phyloP scores from a whole-genome alignment of 2,888 invertebrate species.

The Perithous albicinctus region DNA sequence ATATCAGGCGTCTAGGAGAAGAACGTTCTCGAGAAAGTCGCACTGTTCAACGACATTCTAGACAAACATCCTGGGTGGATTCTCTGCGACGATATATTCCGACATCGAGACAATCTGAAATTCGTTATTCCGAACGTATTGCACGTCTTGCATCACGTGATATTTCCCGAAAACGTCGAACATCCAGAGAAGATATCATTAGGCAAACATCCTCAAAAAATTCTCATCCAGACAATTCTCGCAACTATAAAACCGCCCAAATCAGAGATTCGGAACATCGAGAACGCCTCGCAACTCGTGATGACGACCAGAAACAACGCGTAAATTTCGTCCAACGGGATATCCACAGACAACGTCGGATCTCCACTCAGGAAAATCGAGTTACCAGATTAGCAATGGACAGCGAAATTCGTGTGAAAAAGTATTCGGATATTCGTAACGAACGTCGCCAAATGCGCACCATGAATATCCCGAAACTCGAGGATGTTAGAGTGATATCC shows the following conservation, averaged over 20 bases:
- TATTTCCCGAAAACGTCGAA: constrained; percentile 48
- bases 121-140: constrained; percentile 13
- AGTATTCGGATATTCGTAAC: constrained; percentile 19
- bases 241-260: not conserved
- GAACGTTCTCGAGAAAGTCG: not conserved
- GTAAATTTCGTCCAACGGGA: constrained; percentile 42
- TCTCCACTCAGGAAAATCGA: constrained; percentile 3
- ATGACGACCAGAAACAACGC: constrained; percentile 53
- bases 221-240: constrained; percentile 5
- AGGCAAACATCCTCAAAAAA: not conserved
- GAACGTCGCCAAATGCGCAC: not conserved
- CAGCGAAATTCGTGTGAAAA: too few relatives aligned
- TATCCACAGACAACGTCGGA: not conserved
- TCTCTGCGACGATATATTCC: constrained; percentile 45
- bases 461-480: constrained; percentile 32
- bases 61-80: constrained; percentile 34
- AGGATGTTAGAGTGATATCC: constrained; percentile 4
- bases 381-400: too few relatives aligned
- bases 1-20: not conserved
- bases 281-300: constrained; percentile 44
- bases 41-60: not conserved
- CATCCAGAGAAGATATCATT: not conserved
- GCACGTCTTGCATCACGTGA: constrained; percentile 47
- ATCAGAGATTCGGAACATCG: constrained; percentile 29
- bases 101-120: not conserved